Percentiles rank a stretch among this genome's conserved stretches.
Conservation (phyloP, 2,113 vertebrate genomes). For the Heliornis fulica region DNA sequence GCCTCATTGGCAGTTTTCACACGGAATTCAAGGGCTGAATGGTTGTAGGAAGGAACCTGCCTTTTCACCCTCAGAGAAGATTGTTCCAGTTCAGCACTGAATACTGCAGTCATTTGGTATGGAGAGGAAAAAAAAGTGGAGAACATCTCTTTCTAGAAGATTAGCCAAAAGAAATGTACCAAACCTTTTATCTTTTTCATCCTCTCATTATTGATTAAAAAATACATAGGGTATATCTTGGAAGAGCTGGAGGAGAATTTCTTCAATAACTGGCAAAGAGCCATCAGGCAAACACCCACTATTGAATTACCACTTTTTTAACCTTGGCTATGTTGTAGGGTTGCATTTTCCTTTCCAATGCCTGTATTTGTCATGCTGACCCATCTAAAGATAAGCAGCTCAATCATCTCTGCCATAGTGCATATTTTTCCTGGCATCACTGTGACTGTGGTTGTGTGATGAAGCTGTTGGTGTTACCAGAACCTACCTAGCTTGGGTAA, state of each 20-base stretch:
- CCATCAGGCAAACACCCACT: not conserved
- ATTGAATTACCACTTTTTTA: not conserved
- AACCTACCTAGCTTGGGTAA: not conserved
- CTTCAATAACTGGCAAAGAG: not conserved
- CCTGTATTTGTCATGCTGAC: not conserved
- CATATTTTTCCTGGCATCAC: not conserved
- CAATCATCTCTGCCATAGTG: not conserved
- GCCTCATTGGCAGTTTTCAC: not conserved
- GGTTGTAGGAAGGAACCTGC: not conserved
- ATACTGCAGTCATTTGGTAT: not conserved
- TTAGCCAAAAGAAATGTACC: not conserved
- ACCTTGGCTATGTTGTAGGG: not conserved
- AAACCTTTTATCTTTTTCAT: not conserved
- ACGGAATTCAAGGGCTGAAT: not conserved
- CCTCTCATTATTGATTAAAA: not conserved
- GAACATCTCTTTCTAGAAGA: not conserved
- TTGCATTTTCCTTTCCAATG: not conserved
- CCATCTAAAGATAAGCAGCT: not conserved
- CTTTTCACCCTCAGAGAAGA: not conserved
- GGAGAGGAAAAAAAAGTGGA: not conserved
- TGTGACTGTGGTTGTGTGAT: not conserved
- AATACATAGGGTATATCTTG: not conserved
- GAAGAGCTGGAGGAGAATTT: not conserved
- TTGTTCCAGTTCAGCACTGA: not conserved
- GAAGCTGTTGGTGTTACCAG: not conserved